A percentile compares a stretch with the other conserved stretches of the same genome.
Evolutionary conservation across 2,888 invertebrate species (phyloP).

Genomic region (Coecobrya sp.): DNA sequence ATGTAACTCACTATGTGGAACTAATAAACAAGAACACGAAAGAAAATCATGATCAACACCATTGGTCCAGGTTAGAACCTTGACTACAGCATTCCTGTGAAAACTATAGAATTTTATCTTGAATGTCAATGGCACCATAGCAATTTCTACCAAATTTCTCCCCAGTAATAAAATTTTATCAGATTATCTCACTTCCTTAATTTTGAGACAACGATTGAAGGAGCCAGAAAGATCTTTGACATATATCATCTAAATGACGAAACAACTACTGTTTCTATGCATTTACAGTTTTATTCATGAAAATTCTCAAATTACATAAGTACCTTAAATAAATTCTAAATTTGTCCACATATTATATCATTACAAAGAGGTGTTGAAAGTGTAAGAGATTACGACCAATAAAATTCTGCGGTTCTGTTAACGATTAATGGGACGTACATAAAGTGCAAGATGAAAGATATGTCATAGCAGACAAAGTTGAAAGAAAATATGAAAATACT

Average conservation of each 20-base stretch:
- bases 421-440: background rate
- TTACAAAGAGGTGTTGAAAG: background rate
- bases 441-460: background rate
- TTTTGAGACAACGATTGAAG: background rate
- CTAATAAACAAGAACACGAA: too few species aligned
- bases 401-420: constrained; percentile 6
- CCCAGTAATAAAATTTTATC: background rate
- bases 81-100: background rate
- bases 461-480: too few species aligned
- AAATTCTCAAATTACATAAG: constrained; percentile 28
- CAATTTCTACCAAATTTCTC: background rate
- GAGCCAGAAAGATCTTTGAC: background rate
- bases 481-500: too few species aligned
- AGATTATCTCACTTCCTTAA: constrained; percentile 25
- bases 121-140: constrained; percentile 55
- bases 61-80: background rate
- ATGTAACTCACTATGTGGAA: too few species aligned
- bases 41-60: too few species aligned
- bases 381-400: background rate
- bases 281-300: background rate
- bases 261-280: constrained; percentile 3
- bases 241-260: background rate
- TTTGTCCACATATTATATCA: background rate
- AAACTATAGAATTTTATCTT: background rate
- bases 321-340: constrained; percentile 35